phyloP scores from a whole-genome alignment of 2,888 invertebrate species.

The Stenolophus ochropezus region DNA sequence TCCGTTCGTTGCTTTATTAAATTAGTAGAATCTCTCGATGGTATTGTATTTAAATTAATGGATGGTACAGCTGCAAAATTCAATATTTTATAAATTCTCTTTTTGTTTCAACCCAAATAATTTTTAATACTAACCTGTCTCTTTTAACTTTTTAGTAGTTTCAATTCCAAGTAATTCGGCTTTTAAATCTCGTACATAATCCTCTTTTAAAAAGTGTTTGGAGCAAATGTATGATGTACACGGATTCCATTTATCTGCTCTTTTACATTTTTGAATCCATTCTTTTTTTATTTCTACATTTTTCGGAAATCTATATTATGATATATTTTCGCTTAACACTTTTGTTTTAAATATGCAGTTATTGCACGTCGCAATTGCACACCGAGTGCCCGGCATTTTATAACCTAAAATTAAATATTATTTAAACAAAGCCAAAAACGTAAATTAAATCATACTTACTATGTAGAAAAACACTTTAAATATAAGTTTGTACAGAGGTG shows the following conservation, averaged over 20 bases:
- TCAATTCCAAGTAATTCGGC: constrained; percentile 49
- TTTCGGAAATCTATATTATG: constrained; percentile 48
- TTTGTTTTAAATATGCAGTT: constrained; percentile 6
- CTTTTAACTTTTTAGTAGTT: constrained; percentile 11
- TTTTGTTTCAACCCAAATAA: neutral
- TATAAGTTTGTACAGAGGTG: neutral
- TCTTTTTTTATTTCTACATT: constrained; percentile 4
- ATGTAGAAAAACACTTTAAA: neutral
- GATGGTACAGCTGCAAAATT: constrained; percentile 20
- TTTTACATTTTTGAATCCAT: constrained; percentile 48
- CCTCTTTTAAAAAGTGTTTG: constrained; percentile 47
- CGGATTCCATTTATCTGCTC: constrained; percentile 50
- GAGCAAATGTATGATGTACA: constrained; percentile 55
- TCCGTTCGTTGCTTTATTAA: neutral
- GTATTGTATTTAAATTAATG: constrained; percentile 1
- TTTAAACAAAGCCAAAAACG: neutral
- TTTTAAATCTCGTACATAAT: constrained; percentile 55
- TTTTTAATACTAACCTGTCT: neutral
- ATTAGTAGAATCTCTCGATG: neutral
- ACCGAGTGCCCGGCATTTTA: constrained; percentile 39
- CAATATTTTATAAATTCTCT: neutral
- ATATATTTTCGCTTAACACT: neutral
- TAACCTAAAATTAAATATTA: neutral
- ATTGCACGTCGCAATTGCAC: constrained; percentile 33
- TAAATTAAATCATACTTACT: neutral